Conservation (phyloP, 53 echinoderm and acorn worm genomes). For the Stichopus horrens region DNA sequence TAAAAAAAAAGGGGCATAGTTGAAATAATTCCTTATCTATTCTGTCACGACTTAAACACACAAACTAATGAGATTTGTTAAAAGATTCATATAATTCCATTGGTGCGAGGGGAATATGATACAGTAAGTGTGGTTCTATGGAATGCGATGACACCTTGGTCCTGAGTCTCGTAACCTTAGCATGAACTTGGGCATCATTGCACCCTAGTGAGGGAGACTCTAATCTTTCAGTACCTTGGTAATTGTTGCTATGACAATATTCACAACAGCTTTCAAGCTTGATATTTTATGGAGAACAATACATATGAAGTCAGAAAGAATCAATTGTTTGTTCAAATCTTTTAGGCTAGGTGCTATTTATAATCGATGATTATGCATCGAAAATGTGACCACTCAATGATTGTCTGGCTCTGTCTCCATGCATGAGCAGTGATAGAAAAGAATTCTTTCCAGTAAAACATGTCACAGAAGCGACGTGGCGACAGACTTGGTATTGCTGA, state of each 20-base stretch:
- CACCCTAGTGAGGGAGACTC: background rate
- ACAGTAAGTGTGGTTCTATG: background rate
- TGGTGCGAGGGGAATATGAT: background rate
- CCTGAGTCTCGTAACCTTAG: background rate
- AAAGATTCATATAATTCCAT: slow-evolving; percentile 22
- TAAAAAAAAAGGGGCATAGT: slow-evolving; percentile 1
- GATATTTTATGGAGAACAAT: too few species aligned
- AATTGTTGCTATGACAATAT: background rate
- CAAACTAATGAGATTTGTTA: slow-evolving; percentile 26
- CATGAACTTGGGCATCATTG: background rate
- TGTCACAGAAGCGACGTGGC: too few species aligned
- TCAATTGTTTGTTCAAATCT: too few species aligned
- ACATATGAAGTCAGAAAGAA: too few species aligned
- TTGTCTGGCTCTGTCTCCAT: too few species aligned
- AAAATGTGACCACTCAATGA: too few species aligned
- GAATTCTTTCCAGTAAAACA: too few species aligned
- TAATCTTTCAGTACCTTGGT: background rate
- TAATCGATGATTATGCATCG: too few species aligned
- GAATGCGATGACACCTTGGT: background rate
- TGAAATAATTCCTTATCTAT: slow-evolving; percentile 42
- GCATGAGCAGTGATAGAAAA: too few species aligned
- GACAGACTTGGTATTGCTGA: too few species aligned
- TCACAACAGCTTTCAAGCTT: background rate
- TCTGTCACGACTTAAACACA: slow-evolving; percentile 40
- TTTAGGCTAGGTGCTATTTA: too few species aligned